These are phyloP conservation scores for Cynopterus sphinx DNA, from an alignment of 2,797 vertebrate genomes.

Conservation along the genomic window DNA sequence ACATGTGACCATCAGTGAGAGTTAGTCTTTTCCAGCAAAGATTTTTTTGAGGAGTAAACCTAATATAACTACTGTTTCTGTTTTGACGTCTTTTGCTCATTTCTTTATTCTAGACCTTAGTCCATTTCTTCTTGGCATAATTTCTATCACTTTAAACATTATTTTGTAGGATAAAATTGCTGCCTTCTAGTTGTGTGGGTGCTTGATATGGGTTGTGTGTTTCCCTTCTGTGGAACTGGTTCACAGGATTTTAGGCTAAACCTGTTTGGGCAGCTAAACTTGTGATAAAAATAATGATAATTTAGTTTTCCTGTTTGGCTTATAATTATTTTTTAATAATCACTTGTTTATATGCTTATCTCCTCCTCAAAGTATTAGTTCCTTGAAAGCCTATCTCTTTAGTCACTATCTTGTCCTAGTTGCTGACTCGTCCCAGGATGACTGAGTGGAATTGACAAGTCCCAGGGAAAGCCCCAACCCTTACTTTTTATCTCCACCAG, in stretches of 20 bases:
- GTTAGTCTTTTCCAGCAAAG: background rate
- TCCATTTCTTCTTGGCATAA: background rate
- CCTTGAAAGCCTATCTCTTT: conserved; percentile 40
- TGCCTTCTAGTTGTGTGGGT: background rate
- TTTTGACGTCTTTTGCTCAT: background rate
- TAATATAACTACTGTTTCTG: background rate
- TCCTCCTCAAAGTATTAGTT: conserved; percentile 36
- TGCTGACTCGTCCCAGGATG: background rate
- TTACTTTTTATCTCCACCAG: background rate
- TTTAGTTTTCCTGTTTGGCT: conserved; percentile 7
- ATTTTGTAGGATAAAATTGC: conserved; percentile 22
- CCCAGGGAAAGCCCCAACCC: background rate
- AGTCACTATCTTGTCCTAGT: conserved; percentile 13
- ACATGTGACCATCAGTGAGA: background rate
- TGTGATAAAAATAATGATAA: conserved; percentile 48
- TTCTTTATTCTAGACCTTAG: background rate
- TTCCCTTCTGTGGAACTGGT: conserved; percentile 18
- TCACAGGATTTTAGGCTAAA: conserved; percentile 55
- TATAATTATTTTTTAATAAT: conserved; percentile 67
- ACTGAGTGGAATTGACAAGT: background rate
- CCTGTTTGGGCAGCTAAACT: conserved; percentile 45
- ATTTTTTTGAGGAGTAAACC: background rate
- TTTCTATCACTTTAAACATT: background rate
- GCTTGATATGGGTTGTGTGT: conserved; percentile 1
- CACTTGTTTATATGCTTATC: conserved; percentile 52